These are phyloP conservation scores for Luffia ferchaultella DNA, from an alignment of 2,888 invertebrate genomes.

Conservation along the genomic window DNA sequence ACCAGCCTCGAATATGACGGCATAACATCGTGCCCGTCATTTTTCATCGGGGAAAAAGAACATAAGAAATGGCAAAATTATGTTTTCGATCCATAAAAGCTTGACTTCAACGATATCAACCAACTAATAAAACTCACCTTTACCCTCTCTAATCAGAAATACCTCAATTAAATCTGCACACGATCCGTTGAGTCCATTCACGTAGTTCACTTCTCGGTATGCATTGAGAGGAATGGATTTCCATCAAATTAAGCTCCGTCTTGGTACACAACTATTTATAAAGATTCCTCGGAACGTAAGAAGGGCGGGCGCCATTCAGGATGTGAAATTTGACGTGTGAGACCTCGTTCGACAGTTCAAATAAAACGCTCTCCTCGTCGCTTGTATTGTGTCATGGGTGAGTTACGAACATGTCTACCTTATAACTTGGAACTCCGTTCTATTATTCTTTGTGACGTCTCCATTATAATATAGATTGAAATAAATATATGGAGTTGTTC, in stretches of 20 bases:
- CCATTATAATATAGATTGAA: conserved; percentile 24
- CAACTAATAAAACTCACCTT: too few relatives aligned
- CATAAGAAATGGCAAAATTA: too few relatives aligned
- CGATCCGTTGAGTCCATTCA: conserved; percentile 30
- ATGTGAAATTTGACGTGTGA: conserved; percentile 65
- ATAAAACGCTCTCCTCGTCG: conserved; percentile 27
- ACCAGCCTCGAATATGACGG: too few relatives aligned
- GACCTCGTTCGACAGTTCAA: conserved; percentile 31
- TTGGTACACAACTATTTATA: conserved; percentile 54
- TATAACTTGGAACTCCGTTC: conserved; percentile 36
- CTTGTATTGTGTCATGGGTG: conserved; percentile 34
- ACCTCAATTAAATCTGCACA: conserved; percentile 41
- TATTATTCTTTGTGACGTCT: conserved; percentile 47
- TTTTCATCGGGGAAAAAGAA: too few relatives aligned
- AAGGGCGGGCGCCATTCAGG: conserved; percentile 44
- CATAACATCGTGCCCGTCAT: too few relatives aligned
- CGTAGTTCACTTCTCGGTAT: conserved; percentile 47
- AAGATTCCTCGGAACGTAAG: conserved; percentile 40
- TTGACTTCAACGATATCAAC: too few relatives aligned
- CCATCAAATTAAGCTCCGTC: conserved; percentile 59
- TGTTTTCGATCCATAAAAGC: too few relatives aligned
- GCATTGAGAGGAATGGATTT: conserved; percentile 44
- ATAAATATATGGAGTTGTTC: conserved; percentile 23
- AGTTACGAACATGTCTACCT: conserved; percentile 41
- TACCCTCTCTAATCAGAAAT: conserved; percentile 5